phyloP scores from a whole-genome alignment of 2,113 vertebrate genomes.

The Furnarius figulus region DNA sequence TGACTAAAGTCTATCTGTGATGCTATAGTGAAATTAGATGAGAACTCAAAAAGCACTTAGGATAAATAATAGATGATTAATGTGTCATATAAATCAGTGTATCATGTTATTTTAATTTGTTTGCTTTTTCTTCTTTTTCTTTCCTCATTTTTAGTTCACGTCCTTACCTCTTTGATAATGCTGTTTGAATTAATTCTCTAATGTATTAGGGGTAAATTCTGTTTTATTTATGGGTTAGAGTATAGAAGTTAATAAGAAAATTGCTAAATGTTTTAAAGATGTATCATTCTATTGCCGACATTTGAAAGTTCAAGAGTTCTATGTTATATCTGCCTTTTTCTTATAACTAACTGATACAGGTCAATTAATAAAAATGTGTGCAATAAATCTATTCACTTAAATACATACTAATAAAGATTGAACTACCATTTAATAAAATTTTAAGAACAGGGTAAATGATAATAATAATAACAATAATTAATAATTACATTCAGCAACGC shows the following conservation, averaged over 20 bases:
- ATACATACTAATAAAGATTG: neutral
- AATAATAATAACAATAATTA: neutral
- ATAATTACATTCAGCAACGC: neutral
- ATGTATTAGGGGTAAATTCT: neutral
- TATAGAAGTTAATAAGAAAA: neutral
- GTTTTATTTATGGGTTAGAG: slow-evolving; percentile 3
- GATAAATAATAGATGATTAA: slow-evolving; percentile 67
- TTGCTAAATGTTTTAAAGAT: neutral
- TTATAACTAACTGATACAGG: neutral
- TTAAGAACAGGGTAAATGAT: neutral
- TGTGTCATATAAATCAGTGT: slow-evolving; percentile 46
- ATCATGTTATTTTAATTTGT: slow-evolving; percentile 61
- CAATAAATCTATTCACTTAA: neutral
- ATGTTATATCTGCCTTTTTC: neutral
- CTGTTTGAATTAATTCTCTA: neutral
- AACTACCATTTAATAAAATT: neutral
- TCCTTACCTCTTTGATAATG: neutral
- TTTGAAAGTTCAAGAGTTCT: neutral
- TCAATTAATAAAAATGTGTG: neutral
- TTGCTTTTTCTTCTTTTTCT: slow-evolving; percentile 33
- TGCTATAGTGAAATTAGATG: slow-evolving; percentile 36
- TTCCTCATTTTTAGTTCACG: neutral
- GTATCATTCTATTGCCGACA: neutral
- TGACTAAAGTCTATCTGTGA: slow-evolving; percentile 51
- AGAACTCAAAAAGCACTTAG: slow-evolving; percentile 56